Conservation (phyloP, 2,888 invertebrate species). For the Nemoura dubitans region DNA sequence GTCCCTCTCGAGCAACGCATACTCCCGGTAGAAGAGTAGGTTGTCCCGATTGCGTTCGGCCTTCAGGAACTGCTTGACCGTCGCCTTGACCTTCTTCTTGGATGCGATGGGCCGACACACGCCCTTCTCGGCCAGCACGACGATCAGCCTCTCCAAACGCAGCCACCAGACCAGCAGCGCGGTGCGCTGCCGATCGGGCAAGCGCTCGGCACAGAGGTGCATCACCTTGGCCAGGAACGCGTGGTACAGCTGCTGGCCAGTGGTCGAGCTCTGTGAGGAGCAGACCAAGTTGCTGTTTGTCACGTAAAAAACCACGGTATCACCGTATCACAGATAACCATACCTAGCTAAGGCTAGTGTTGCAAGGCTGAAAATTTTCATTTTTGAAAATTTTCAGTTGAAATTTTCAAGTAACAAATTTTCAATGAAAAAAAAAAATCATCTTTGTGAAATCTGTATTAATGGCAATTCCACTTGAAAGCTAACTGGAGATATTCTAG, state of each 20-base stretch:
- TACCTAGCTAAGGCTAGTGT: no score
- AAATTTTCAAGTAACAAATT: no score
- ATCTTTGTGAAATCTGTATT: no score
- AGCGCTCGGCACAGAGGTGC: slow-evolving; percentile 63
- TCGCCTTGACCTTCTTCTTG: slow-evolving; percentile 63
- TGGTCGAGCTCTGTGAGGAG: slow-evolving; percentile 60
- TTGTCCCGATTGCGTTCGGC: slow-evolving; percentile 65
- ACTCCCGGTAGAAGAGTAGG: slow-evolving; percentile 69
- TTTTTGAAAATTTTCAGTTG: no score
- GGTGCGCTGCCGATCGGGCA: slow-evolving; percentile 62
- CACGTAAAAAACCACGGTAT: no score
- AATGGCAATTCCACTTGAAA: no score
- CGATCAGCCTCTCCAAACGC: slow-evolving; percentile 67
- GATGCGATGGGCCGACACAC: slow-evolving; percentile 54
- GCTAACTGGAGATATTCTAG: no score
- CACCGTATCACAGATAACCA: no score
- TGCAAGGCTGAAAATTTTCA: no score
- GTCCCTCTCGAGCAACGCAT: slow-evolving; percentile 69
- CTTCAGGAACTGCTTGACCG: slow-evolving; percentile 67
- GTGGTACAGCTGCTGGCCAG: slow-evolving; percentile 70
- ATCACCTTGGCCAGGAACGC: slow-evolving; percentile 65
- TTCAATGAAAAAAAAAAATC: no score
- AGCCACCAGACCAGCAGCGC: slow-evolving; percentile 72
- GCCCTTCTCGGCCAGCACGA: slow-evolving; percentile 62
- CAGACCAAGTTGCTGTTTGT: no score